A percentile compares a stretch with the other conserved stretches of the same genome.
Conservation (phyloP, 2,113 vertebrate species). For the Muscicapa adusta region DNA sequence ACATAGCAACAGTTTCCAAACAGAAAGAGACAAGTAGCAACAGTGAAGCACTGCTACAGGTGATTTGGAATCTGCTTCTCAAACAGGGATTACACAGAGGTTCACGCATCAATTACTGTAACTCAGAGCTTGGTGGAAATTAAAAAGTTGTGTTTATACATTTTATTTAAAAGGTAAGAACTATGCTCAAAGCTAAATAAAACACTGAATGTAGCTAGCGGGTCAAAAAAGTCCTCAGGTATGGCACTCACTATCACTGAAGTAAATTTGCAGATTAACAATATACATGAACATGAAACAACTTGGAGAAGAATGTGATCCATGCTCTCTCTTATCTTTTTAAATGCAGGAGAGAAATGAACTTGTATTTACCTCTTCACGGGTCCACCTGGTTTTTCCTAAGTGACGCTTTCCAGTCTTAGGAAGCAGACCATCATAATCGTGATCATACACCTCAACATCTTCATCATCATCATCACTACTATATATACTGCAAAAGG, state of each 20-base stretch:
- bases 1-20: neutral
- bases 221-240: neutral
- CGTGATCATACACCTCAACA: slow-evolving; percentile 93
- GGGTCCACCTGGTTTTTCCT: slow-evolving; percentile 97
- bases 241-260: neutral
- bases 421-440: slow-evolving; percentile 90
- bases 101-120: neutral
- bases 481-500: slow-evolving; percentile 89
- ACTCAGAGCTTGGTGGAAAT: neutral
- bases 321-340: neutral
- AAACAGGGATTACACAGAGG: neutral
- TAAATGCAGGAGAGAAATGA: neutral
- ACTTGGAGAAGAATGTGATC: neutral
- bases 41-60: neutral
- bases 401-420: slow-evolving; percentile 93
- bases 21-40: neutral
- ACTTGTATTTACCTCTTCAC: slow-evolving; percentile 86
- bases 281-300: neutral
- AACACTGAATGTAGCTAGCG: neutral
- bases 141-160: neutral
- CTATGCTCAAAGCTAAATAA: neutral
- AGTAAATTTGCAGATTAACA: neutral
- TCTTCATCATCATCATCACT: slow-evolving; percentile 98
- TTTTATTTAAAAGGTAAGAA: neutral
- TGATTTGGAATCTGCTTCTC: neutral